Base-by-base conservation (phyloP, 2,113 vertebrate species). In the Silurus asotus region DNA sequence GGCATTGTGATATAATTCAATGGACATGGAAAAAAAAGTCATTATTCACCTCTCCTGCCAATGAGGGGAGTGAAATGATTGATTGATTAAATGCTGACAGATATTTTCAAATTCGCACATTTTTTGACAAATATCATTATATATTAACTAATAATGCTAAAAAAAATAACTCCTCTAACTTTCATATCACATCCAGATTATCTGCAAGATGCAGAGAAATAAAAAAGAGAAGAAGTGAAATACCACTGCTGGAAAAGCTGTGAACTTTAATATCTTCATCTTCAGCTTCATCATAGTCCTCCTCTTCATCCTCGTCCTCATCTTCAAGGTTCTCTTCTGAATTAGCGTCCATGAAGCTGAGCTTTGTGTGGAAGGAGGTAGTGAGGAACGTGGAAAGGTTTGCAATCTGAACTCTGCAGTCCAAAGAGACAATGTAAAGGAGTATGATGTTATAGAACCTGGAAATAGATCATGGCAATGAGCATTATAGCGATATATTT, bases 291-390 rank as follows among this genome's bases (percentile, higher is more conserved):
- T 95, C 96, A 49, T 92, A 92, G 0, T 90, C 92, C 0, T 93
- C 90, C 11, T 96, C 96, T 0, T 86, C 93, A 14, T 78, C 62
- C 17, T 86, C 93, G 11, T 78, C 62, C 17, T 96, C 95, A 78
- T 96, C 96, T 15, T 97, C 95, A 20, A 98, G 90, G 81, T 94
- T 94, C 7, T 97, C 94, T 2, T 97, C 96, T 72, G 94, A 94
- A 78, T 97, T 96, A 65, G 96, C 93, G 84, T 98, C 98, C 93
- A 99, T 92, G 91, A 99, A 99, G 89, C 96, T 99, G 91, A 99
- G 96, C 56, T 95, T 92, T 0, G 98, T 99, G 92, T 97, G 97
- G 90, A 97, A 99, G 14, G 98, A 99, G 2, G 98, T 99, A 72
- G 96, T 98, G 88, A 98, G 96, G 90, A 99, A 96, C 86, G 96